phyloP scores from a whole-genome alignment of 2,888 invertebrate species.

The Phanerotoma sp. region DNA sequence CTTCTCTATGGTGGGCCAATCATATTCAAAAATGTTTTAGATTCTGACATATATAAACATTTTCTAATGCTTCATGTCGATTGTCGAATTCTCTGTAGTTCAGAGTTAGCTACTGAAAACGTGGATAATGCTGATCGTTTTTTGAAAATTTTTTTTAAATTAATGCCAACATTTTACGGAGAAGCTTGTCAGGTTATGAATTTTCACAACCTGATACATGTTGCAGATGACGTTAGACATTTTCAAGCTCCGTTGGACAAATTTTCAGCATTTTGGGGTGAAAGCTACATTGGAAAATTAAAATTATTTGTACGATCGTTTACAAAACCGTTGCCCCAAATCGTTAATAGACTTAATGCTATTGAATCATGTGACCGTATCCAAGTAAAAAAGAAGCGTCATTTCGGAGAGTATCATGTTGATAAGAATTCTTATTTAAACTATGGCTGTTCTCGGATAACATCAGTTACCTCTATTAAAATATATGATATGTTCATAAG shows the following conservation, averaged over 20 bases:
- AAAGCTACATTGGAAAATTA: slow-evolving; percentile 31
- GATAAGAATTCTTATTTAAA: not conserved
- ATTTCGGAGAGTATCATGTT: not conserved
- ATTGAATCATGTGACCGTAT: slow-evolving; percentile 7
- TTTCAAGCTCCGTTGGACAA: slow-evolving; percentile 23
- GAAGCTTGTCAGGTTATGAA: slow-evolving; percentile 28
- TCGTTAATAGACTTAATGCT: slow-evolving; percentile 21
- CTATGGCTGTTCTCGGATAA: not conserved
- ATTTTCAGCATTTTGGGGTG: slow-evolving; percentile 31
- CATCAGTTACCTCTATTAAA: not conserved
- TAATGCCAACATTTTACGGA: slow-evolving; percentile 30
- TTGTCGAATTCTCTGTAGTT: slow-evolving; percentile 25
- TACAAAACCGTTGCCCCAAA: slow-evolving; percentile 24
- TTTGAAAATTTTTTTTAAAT: slow-evolving; percentile 24
- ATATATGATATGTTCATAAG: not conserved
- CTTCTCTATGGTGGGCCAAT: slow-evolving; percentile 27
- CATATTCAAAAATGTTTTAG: slow-evolving; percentile 23
- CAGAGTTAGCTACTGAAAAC: slow-evolving; percentile 12
- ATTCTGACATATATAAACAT: slow-evolving; percentile 26
- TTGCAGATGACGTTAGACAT: slow-evolving; percentile 30
- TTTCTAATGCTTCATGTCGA: slow-evolving; percentile 27
- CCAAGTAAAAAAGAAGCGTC: not conserved
- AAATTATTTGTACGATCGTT: slow-evolving; percentile 22
- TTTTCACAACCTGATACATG: slow-evolving; percentile 31
- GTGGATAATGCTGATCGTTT: slow-evolving; percentile 23